Base-by-base conservation (phyloP, 2,888 invertebrate genomes). In the Papilio protenor region DNA sequence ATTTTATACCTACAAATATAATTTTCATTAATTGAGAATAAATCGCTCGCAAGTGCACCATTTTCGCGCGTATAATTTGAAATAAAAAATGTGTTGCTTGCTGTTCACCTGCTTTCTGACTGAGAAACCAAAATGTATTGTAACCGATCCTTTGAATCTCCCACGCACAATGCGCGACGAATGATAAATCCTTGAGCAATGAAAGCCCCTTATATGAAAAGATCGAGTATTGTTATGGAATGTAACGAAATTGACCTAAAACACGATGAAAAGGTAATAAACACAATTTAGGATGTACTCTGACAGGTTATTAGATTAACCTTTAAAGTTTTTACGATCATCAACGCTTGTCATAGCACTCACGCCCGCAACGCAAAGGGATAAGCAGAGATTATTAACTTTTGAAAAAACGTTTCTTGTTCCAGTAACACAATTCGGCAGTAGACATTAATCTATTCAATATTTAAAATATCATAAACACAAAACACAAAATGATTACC, bases 161-260 rank as follows among this genome's bases (percentile, higher is more conserved):
- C 94, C 92, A 93, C 93, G 88, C 91, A 82, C 75, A 77, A 81
- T 81, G 82, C 83, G 83, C 86, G 87, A 87, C 87, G 87, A 87
- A 85, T 84, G 86, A 81, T 80, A 86, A 83, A 85, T 83, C 85
- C 89, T 94, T 94, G 87, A 87, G 90, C 89, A 91, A 91, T 85
- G 86, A 84, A 86, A 87, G 87, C 83, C 82, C 89, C 88, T 85
- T 89, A 85, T 85, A 84, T 70, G 87, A 81, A 74, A 69, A 84
- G 84, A 82, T 81, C 80, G 71, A 82, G 84, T 82, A 80, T 81
- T 81, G 80, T 83, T 80, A 80, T 82, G 82, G 83, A 81, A 80
- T 59, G 52, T 80, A 83, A 82, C 85, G 83, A 85, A 87, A 88
- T 83, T 82, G 81, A 82, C 81, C 81, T 80, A 82, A 81, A 82